Conservation (phyloP, 2,888 invertebrate genomes). For the Troilus luridus region DNA sequence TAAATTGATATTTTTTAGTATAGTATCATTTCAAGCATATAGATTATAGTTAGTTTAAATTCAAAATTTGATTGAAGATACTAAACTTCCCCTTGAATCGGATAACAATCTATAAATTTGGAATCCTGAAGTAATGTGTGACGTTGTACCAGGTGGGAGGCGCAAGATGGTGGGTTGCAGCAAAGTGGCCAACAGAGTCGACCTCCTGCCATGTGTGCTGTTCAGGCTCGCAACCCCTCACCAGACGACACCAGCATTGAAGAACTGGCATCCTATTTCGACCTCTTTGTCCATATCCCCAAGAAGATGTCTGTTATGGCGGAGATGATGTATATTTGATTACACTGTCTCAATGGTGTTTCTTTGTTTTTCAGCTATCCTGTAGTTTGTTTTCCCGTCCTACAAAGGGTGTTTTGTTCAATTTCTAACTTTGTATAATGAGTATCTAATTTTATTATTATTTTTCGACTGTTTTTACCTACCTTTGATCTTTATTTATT, state of each 20-base stretch:
- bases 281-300: conserved; percentile 95
- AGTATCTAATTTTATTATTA: background rate
- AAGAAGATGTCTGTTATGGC: conserved; percentile 99
- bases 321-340: conserved; percentile 97
- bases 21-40: too few relatives aligned
- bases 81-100: too few relatives aligned
- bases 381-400: background rate
- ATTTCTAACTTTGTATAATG: conserved; percentile 16
- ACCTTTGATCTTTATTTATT: background rate
- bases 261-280: conserved; percentile 95
- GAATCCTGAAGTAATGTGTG: too few relatives aligned
- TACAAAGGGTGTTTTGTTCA: background rate
- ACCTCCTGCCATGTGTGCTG: conserved; percentile 50
- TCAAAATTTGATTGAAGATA: too few relatives aligned
- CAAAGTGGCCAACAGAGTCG: background rate
- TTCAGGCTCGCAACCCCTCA: conserved; percentile 60
- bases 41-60: too few relatives aligned
- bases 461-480: conserved; percentile 44
- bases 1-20: too few relatives aligned
- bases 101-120: too few relatives aligned
- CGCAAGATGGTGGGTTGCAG: background rate
- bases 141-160: background rate
- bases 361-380: conserved; percentile 10
- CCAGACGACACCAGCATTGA: conserved; percentile 88
- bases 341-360: conserved; percentile 3